Evolutionary conservation across 2,797 vertebrate genomes (phyloP).

Genomic region (Coluber constrictor): DNA sequence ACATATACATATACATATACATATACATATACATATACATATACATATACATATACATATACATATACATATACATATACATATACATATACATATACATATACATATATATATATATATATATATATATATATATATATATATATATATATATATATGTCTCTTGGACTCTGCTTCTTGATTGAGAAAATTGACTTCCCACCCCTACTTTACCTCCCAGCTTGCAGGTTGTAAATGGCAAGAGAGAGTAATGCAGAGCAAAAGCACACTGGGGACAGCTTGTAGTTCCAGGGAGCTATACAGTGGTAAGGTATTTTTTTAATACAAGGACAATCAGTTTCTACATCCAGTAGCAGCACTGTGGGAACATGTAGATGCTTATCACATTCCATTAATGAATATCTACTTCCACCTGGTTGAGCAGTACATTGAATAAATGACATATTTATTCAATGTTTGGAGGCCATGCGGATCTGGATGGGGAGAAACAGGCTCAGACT

Average conservation of each 20-base stretch:
- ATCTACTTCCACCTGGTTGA: not conserved
- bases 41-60: too few species aligned
- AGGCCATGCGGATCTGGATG: too few species aligned
- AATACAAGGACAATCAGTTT: not conserved
- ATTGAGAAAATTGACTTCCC: not conserved
- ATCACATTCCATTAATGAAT: not conserved
- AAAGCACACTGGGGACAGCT: not conserved
- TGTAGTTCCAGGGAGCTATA: not conserved
- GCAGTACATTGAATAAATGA: not conserved
- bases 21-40: too few species aligned
- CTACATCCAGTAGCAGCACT: not conserved
- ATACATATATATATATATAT: too few species aligned
- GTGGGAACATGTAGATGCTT: not conserved
- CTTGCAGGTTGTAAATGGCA: not conserved
- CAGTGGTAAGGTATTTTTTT: not conserved
- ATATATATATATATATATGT: not conserved
- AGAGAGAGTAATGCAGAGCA: not conserved
- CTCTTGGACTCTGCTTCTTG: not conserved
- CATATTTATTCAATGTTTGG: not conserved
- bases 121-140: too few species aligned
- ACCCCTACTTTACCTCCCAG: not conserved
- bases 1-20: too few species aligned
- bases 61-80: too few species aligned
- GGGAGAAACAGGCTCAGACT: too few species aligned
- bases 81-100: too few species aligned